Evolutionary conservation across 2,888 invertebrate species (phyloP).

Genomic region (Eupithecia subfuscata): DNA sequence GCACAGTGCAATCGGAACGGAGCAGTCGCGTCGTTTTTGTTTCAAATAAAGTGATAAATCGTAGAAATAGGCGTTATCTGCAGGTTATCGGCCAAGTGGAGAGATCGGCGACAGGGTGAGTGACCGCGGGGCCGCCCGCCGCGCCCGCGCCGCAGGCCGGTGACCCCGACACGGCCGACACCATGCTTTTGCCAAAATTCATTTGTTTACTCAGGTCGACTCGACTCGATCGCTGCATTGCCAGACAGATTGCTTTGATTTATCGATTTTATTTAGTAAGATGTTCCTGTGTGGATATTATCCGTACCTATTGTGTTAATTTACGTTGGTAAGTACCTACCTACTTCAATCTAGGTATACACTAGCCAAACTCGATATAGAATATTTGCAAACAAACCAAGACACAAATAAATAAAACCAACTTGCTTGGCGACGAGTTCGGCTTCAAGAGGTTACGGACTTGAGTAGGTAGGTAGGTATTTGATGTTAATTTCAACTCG

Average conservation of each 20-base stretch:
- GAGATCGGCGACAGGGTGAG: constrained; percentile 56
- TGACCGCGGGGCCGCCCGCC: constrained; percentile 51
- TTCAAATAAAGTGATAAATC: constrained; percentile 10
- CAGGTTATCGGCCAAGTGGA: constrained; percentile 16
- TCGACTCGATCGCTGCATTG: neutral
- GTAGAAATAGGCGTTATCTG: constrained; percentile 10
- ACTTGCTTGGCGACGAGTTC: no score
- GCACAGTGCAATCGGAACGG: constrained; percentile 14
- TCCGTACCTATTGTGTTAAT: no score
- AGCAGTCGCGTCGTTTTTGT: constrained; percentile 22
- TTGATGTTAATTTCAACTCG: no score
- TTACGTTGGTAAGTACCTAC: no score
- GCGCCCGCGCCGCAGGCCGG: constrained; percentile 41
- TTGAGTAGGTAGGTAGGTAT: no score
- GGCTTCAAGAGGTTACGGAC: no score
- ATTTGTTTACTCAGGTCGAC: constrained; percentile 18
- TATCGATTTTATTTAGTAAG: neutral
- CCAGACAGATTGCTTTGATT: constrained; percentile 2
- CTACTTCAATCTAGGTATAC: no score
- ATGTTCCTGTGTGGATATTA: no score
- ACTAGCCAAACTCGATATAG: no score
- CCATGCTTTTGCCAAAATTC: constrained; percentile 43
- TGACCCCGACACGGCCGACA: constrained; percentile 40
- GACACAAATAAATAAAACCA: no score
- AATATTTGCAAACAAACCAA: no score